Evolutionary conservation across 1,140 invertebrate species (phyloP), one percentile per base, ranked within the genome.

Genomic region (Zaprionus gabonicus): DNA sequence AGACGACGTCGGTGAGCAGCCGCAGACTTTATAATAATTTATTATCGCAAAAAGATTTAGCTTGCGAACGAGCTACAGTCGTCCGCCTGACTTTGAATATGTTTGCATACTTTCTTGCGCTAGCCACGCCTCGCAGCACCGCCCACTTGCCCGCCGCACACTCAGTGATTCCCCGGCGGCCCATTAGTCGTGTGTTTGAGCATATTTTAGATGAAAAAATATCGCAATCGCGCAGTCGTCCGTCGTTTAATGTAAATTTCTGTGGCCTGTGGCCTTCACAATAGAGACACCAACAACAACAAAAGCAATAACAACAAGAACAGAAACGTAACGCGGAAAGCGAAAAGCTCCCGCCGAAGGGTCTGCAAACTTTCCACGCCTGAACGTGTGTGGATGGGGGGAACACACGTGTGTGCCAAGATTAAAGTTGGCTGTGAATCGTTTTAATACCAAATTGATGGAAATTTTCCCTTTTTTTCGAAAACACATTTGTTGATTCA

Each of bases 21-120:
- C 44, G 13, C 79, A 82, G 86, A 90, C 86, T 91, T 90, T 87
- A 90, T 90, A 90, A 90, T 90, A 91, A 90, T 90, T 90, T 90
- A 90, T 90, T 88, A 88, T 88, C 85, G 78, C 66, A 78, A 75
- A 78, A 78, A 78, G 76, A 75, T 78, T 75, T 78, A 78, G 59
- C 82, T 73, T 15, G 17, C 46, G 12, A 70, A 62, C 28, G 28
- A 9, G 28, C 28, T 31, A 31, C 28, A 31, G 28, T 31, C 7
- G 2, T 31, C 28, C 28, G 28, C 28, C 71, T 71, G 66, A 57
- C 62, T 77, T 77, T 78, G 76, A 78, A 75, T 68, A 78, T 78
- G 76, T 78, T 78, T 78, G 71, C 71, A 74, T 75, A 74, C 76
- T 78, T 78, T 70, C 36, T 69, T 66, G 23, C 23, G 71, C 46